Conservation (phyloP, 2,113 vertebrate genomes). For the Halcyon malimbica region DNA sequence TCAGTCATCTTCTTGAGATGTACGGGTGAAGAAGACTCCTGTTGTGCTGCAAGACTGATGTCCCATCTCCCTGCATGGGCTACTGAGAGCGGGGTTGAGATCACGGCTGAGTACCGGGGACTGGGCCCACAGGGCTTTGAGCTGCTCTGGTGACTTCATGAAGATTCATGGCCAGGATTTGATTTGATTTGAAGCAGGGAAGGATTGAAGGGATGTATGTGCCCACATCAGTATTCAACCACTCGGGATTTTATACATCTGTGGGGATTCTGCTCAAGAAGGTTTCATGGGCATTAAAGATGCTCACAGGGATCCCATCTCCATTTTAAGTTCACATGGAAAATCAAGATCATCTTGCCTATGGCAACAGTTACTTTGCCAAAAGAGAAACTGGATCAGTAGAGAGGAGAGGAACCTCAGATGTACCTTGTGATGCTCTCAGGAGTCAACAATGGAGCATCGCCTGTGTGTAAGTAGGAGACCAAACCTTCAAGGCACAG, state of each 20-base stretch:
- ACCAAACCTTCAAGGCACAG: background rate
- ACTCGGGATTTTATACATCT: fast-evolving
- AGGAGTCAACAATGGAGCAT: fast-evolving
- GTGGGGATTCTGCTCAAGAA: background rate
- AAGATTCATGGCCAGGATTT: background rate
- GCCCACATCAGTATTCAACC: background rate
- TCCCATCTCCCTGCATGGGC: background rate
- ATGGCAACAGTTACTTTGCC: background rate
- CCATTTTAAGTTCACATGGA: background rate
- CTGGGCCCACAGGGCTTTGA: background rate
- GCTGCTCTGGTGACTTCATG: background rate
- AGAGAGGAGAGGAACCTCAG: background rate
- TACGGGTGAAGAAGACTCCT: background rate
- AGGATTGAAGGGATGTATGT: background rate
- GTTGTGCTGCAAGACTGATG: background rate
- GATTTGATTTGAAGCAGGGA: background rate
- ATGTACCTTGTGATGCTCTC: background rate
- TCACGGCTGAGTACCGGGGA: no score
- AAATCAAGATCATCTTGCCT: background rate
- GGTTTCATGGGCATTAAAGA: background rate
- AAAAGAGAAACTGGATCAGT: background rate
- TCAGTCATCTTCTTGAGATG: background rate
- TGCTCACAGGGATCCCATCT: background rate
- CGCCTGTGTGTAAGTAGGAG: background rate
- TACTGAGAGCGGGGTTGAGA: background rate